Percentiles rank a stretch among this genome's conserved stretches.
These are phyloP conservation scores for Nasua narica DNA, from an alignment of 2,797 vertebrate genomes.

Conservation along the genomic window DNA sequence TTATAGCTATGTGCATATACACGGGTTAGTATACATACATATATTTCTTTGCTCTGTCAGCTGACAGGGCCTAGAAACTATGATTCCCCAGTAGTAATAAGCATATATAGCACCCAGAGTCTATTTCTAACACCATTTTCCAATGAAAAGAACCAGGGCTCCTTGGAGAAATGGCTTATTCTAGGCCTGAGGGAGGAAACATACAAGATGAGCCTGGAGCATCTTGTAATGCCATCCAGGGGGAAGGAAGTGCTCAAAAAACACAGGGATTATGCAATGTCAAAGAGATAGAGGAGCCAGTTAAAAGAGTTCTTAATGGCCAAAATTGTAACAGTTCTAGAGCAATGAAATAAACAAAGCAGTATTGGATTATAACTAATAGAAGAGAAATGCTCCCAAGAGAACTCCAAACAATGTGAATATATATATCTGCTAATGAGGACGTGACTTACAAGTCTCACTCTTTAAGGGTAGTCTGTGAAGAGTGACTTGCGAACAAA, in stretches of 20 bases:
- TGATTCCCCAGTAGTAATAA: background rate
- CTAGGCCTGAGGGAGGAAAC: background rate
- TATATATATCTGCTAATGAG: background rate
- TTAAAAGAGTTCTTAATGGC: background rate
- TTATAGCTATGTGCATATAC: background rate
- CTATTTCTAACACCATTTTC: background rate
- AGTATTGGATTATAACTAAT: background rate
- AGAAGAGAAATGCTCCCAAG: background rate
- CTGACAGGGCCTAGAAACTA: background rate
- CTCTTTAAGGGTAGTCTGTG: background rate
- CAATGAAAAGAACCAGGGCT: background rate
- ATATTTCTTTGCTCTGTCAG: background rate
- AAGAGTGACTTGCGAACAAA: background rate
- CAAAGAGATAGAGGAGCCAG: background rate
- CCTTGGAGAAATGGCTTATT: background rate
- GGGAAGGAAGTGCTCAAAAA: background rate
- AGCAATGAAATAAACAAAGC: background rate
- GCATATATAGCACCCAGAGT: background rate
- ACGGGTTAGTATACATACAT: background rate
- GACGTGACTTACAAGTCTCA: background rate
- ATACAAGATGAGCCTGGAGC: background rate
- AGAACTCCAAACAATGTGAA: background rate
- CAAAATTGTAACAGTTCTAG: background rate
- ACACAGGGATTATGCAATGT: background rate
- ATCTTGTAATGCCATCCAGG: background rate